Conservation (phyloP, 2,797 vertebrate species). For the Chiroxiphia lanceolata region DNA sequence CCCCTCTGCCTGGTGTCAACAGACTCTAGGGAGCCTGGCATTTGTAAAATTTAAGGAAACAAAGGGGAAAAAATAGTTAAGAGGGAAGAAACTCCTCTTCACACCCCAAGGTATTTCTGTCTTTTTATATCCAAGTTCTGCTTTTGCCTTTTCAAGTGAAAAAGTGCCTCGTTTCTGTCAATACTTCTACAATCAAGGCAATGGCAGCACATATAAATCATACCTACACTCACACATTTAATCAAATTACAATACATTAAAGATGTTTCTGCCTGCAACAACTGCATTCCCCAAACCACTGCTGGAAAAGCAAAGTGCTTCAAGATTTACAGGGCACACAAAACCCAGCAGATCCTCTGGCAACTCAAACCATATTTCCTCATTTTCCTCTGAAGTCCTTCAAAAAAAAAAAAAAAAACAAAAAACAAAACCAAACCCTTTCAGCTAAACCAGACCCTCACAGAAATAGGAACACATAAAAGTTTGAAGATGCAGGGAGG, state of each 20-base stretch:
- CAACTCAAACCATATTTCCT: not conserved
- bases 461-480: not conserved
- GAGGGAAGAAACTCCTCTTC: not conserved
- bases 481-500: not conserved
- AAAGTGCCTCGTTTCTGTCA: not conserved
- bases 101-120: not conserved
- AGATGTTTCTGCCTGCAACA: not conserved
- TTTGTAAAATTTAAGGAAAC: not conserved
- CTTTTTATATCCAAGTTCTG: not conserved
- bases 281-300: not conserved
- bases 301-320: not conserved
- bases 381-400: not conserved
- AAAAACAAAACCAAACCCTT: not conserved
- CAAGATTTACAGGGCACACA: not conserved
- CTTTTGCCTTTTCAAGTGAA: not conserved
- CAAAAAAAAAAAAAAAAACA: not conserved
- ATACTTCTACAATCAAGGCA: not conserved
- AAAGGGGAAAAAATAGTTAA: not conserved
- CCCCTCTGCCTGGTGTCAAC: rapidly evolving
- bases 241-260: not conserved
- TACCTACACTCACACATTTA: not conserved
- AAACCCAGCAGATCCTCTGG: not conserved
- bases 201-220: not conserved
- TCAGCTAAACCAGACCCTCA: not conserved
- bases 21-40: not conserved